Evolutionary conservation across 2,113 vertebrate genomes (phyloP), one percentile per base, ranked within the genome.

Genomic region (Hirundichthys speculiger): DNA sequence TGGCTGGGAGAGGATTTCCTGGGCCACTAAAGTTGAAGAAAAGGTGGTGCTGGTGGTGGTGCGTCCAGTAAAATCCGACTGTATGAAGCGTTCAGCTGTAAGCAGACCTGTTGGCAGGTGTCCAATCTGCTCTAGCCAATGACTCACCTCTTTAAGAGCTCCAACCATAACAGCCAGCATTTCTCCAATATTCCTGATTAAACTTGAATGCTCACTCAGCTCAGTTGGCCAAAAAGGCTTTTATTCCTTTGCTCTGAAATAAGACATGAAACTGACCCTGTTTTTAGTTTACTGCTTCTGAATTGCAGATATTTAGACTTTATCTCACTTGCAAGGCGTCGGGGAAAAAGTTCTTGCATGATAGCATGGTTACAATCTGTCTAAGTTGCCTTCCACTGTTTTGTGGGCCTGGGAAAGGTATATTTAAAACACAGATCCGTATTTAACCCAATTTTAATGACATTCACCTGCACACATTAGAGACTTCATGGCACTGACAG

Each of bases 121-220:
- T 80, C 86, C 86, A 87, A 74, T 39, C 43, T 21, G 13, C n/a
- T 42, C 53, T 34, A 73, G 80, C 75, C 83, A 79, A 50, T 91
- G 88, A 91, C 63, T 92, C 89, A 89, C 83, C 65, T 83, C 89
- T 86, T 69, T 87, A 75, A 91, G 88, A 87, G 86, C 84, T 63
- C 58, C 71, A 55, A 81, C 65, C 61, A 51, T 75, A 85, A 80
- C 78, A 85, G 84, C 80, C 75, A 86, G 61, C 72, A 34, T 66
- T 64, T 73, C 80, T 79, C 80, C 88, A 89, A 90, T 90, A 88
- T 81, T 84, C 80, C 69, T 88, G 86, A 93, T 92, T 93, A 92
- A 89, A 89, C 76, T 65, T 80, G 83, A 83, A 81, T 54, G 78
- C 77, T 76, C 67, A 40, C 75, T 73, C 55, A 60, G 68, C 72